A percentile compares a stretch with the other conserved stretches of the same genome.
These are phyloP conservation scores for Otolemur garnettii DNA, from an alignment of 2,113 vertebrate genomes.

Conservation along the genomic window DNA sequence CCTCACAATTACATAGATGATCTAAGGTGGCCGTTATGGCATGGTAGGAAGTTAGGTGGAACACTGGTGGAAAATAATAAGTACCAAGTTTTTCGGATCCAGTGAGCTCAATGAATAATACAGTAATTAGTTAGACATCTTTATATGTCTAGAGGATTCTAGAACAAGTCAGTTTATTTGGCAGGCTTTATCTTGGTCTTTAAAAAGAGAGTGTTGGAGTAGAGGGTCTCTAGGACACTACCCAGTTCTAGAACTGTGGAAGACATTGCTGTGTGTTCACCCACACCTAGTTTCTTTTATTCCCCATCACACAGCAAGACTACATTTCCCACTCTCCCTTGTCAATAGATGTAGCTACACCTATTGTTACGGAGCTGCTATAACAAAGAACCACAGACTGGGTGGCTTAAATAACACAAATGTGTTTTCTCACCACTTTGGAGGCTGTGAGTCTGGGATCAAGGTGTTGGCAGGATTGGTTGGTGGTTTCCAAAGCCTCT, in stretches of 20 bases:
- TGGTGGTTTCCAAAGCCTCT: background rate
- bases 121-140: background rate
- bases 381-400: background rate
- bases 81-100: background rate
- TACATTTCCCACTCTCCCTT: background rate
- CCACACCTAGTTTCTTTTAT: background rate
- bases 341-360: background rate
- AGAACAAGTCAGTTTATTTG: background rate
- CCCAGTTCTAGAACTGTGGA: background rate
- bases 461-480: background rate
- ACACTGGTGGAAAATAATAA: background rate
- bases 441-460: background rate
- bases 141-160: background rate
- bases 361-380: too few relatives aligned
- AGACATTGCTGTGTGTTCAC: background rate
- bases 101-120: background rate
- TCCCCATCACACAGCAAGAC: background rate
- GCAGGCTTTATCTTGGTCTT: background rate
- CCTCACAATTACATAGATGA: background rate
- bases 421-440: background rate
- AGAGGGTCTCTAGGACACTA: accelerated
- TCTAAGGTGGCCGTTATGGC: background rate
- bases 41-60: background rate
- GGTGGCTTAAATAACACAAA: background rate
- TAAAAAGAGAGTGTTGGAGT: background rate